Base-by-base conservation (phyloP, 2,113 vertebrate genomes). In the Cnemophilus loriae region DNA sequence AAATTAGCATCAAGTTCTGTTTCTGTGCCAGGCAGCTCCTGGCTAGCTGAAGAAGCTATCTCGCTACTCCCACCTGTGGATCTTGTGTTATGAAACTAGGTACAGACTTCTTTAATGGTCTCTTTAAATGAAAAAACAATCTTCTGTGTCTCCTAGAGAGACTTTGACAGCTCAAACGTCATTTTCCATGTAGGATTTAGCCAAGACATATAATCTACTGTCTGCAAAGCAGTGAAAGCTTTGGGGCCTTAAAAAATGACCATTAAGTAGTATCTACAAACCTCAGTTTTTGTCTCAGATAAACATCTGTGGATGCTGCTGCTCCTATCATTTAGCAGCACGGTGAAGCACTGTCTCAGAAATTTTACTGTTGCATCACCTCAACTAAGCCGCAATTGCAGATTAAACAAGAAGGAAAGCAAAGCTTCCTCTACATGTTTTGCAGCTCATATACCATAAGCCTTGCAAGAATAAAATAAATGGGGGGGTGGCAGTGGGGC, bases 1-100 rank as follows among this genome's bases (percentile, higher is more conserved):
- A 77, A 94, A 68, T 57, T 15, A 83, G 37, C 79, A 90, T 80
- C 67, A 41, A 78, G 67, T 79, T 63, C 71, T 86, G 15, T 86
- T 90, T 83, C 79, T 90, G 85, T 83, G 75, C 61, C 85, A 73
- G 84, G 83, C 71, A 86, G 75, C 79, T 90, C n/a, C 67, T 74
- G 63, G 59, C 33, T 77, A 71, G 65, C 87, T 91, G 65, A 52
- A 87, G 74, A n/a, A 89, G 52, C 52, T 73, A 56, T 63, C 56
- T 75, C 0, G 0, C 85, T 70, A 59, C 75, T 90, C 84, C 87
- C 67, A 97, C 87, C 93, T 96, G 87, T 93, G 70, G 85, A 80
- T 91, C 52, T 91, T 27, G 20, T 37, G 30, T 80, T 77, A 76
- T 14, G 50, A 80, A 93, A 69, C 35, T 53, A 79, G 42, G 44